phyloP scores from a whole-genome alignment of 1,140 invertebrate species.

The Lasaia peninsularis region DNA sequence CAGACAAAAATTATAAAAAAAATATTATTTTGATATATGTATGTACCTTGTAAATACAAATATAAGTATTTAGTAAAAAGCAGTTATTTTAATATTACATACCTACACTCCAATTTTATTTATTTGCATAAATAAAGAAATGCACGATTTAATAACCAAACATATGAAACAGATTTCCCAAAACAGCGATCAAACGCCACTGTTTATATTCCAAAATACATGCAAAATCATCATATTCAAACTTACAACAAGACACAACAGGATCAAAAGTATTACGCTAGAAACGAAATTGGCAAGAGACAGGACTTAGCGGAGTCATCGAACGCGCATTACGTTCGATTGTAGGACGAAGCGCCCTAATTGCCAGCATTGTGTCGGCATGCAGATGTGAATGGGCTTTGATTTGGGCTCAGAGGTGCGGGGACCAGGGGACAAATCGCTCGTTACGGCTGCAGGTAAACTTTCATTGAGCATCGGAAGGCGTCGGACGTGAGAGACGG shows the following conservation, averaged over 20 bases:
- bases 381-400: conserved; percentile 77
- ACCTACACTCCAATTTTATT: no score
- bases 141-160: no score
- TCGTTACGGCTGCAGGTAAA: conserved; percentile 77
- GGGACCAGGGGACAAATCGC: conserved; percentile 73
- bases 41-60: no score
- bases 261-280: conserved; percentile 34
- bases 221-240: no score
- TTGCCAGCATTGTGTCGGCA: conserved; percentile 75
- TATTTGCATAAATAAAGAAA: no score
- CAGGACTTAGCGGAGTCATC: conserved; percentile 49
- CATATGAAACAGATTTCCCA: no score
- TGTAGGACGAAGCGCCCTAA: conserved; percentile 71
- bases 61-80: no score
- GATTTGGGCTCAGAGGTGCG: conserved; percentile 65
- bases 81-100: no score
- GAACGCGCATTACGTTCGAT: conserved; percentile 73
- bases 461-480: conserved; percentile 76
- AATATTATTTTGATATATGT: no score
- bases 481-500: conserved; percentile 74
- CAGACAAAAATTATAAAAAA: no score
- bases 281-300: conserved; percentile 41
- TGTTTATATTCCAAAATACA: no score
- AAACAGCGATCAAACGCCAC: no score
- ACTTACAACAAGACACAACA: conserved; percentile 13